These are phyloP conservation scores for Iguana delicatissima DNA, from an alignment of 2,797 vertebrate genomes.

Conservation along the genomic window DNA sequence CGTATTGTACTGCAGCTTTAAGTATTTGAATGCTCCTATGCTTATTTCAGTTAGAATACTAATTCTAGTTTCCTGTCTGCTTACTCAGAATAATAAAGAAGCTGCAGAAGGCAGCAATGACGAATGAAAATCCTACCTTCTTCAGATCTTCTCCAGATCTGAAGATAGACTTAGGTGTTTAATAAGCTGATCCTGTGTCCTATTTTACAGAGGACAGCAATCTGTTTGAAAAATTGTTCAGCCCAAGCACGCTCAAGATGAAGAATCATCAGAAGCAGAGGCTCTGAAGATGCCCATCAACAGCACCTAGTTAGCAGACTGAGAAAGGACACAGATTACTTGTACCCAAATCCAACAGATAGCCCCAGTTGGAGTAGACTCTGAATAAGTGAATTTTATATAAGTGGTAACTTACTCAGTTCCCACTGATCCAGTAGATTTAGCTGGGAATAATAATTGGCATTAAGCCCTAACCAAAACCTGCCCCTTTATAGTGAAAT, in stretches of 20 bases:
- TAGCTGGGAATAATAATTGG: too few relatives aligned
- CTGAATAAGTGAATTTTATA: too few relatives aligned
- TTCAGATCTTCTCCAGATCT: too few relatives aligned
- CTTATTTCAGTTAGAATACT: not conserved
- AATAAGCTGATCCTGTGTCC: not conserved
- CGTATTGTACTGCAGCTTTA: not conserved
- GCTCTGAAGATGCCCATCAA: not conserved
- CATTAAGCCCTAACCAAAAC: too few relatives aligned
- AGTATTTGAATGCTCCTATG: not conserved
- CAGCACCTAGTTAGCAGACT: too few relatives aligned
- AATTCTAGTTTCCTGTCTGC: not conserved
- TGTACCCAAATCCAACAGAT: too few relatives aligned
- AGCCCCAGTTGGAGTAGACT: too few relatives aligned
- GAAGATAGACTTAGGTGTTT: not conserved
- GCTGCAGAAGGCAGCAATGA: not conserved
- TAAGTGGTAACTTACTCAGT: too few relatives aligned
- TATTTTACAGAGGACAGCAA: too few relatives aligned
- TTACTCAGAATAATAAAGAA: not conserved
- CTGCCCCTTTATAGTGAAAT: too few relatives aligned
- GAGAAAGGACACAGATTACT: too few relatives aligned
- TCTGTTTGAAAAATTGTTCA: not conserved
- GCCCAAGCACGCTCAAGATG: not conserved
- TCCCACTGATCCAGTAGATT: too few relatives aligned
- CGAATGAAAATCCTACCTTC: not conserved
- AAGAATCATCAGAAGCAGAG: not conserved